Conservation (phyloP, 2,888 invertebrate species). For the Drosophila sordidapex region DNA sequence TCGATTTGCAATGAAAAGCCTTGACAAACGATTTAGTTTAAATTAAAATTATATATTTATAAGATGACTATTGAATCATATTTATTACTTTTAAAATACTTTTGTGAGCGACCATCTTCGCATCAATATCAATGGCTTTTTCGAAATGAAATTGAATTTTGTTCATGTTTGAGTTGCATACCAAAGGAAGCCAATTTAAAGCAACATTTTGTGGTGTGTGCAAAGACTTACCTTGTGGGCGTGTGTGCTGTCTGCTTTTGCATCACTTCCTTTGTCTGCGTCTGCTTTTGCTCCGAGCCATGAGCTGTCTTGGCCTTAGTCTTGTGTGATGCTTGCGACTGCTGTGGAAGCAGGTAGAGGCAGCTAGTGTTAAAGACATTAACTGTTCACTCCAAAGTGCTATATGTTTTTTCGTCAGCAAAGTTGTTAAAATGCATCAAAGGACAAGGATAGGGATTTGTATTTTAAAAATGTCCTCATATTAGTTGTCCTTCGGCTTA, state of each 20-base stretch:
- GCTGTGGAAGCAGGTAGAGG: slow-evolving; percentile 5
- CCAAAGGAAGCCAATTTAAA: neutral
- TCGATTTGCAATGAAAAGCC: neutral
- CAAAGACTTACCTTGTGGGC: slow-evolving; percentile 30
- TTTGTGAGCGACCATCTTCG: neutral
- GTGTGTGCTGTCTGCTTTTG: neutral
- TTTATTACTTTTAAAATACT: neutral
- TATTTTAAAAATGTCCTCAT: neutral
- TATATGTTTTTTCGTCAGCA: neutral
- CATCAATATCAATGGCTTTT: neutral
- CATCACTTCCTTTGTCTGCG: slow-evolving; percentile 9
- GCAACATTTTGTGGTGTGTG: neutral
- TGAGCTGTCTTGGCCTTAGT: neutral
- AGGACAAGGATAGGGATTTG: neutral
- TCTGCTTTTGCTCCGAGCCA: slow-evolving; percentile 1
- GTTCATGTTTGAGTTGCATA: neutral
- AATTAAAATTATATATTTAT: too few species aligned
- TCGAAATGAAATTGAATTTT: neutral
- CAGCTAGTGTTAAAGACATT: slow-evolving; percentile 1
- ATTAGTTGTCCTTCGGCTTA: slow-evolving; percentile 24
- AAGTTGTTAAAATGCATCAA: neutral
- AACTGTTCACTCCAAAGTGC: neutral
- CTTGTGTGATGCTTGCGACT: slow-evolving; percentile 4
- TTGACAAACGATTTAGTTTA: neutral
- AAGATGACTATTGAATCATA: too few species aligned